phyloP scores from a whole-genome alignment of 1,140 invertebrate species.

The Euura saliciscinereae region DNA sequence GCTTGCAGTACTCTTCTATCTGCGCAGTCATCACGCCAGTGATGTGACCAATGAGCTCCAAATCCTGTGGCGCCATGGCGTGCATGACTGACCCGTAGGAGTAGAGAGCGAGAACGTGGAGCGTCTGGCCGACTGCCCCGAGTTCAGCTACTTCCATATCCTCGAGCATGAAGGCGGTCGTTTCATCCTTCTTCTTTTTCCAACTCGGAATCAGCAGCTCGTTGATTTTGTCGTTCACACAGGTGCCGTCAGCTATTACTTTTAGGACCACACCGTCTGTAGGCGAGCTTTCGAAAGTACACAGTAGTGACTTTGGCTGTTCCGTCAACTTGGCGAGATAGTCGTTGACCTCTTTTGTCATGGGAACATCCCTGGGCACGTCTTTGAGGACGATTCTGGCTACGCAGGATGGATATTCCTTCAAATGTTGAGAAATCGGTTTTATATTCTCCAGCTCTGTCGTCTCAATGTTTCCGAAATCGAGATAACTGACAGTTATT shows the following conservation, averaged over 20 bases:
- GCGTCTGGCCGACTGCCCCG: conserved; percentile 39
- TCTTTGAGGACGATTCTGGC: conserved; percentile 39
- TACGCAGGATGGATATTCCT: conserved; percentile 29
- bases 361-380: conserved; percentile 35
- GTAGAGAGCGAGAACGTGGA: conserved; percentile 26
- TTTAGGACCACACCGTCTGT: conserved; percentile 43
- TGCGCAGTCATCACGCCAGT: conserved; percentile 35
- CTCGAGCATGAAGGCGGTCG: conserved; percentile 19
- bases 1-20: conserved; percentile 40
- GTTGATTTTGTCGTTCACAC: conserved; percentile 42
- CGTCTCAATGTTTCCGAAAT: conserved; percentile 47
- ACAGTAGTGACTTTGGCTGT: conserved; percentile 32
- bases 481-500: conserved; percentile 42
- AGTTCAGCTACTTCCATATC: conserved; percentile 33
- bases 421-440: conserved; percentile 36
- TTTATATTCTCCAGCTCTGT: conserved; percentile 32
- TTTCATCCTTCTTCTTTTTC: conserved; percentile 24
- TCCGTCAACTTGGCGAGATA: conserved; percentile 37
- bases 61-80: conserved; percentile 28
- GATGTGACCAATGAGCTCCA: conserved; percentile 35
- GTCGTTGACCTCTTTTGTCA: conserved; percentile 37
- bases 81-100: background rate
- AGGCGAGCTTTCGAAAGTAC: conserved; percentile 32
- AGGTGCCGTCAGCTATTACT: conserved; percentile 21
- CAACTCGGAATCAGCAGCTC: conserved; percentile 37